These are phyloP conservation scores for Goniozus legneri DNA, from an alignment of 1,140 invertebrate genomes.

Conservation along the genomic window DNA sequence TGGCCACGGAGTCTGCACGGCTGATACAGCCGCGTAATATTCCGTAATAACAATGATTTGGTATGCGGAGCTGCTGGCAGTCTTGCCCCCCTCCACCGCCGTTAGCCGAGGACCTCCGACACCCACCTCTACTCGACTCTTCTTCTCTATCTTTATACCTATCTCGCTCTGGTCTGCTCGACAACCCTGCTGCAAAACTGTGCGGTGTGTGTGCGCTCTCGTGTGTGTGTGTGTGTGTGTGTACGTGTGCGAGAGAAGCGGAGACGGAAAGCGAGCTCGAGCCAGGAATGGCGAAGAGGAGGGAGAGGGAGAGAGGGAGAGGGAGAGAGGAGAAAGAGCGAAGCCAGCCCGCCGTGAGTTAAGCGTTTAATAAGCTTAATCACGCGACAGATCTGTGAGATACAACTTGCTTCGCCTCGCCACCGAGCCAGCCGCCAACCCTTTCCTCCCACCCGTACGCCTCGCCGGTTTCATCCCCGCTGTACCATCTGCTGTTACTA, in stretches of 20 bases:
- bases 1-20: conserved; percentile 45
- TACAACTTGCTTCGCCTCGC: conserved; percentile 51
- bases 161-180: conserved; percentile 19
- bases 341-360: conserved; percentile 41
- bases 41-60: conserved; percentile 55
- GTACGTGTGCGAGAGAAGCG: conserved; percentile 11
- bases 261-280: neutral
- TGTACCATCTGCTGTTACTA: conserved; percentile 55
- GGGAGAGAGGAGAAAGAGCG: conserved; percentile 13
- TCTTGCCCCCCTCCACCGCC: conserved; percentile 25
- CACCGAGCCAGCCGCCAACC: conserved; percentile 34
- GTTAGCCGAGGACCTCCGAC: conserved; percentile 3
- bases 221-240: conserved; percentile 24
- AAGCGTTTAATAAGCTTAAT: conserved; percentile 57
- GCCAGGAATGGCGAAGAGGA: conserved; percentile 8
- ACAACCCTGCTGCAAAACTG: conserved; percentile 33
- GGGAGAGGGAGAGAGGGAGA: conserved; percentile 1
- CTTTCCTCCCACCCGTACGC: conserved; percentile 12
- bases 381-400: conserved; percentile 55
- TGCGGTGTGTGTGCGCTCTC: conserved; percentile 21
- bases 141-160: conserved; percentile 2
- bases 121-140: conserved; percentile 7
- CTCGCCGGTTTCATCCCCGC: conserved; percentile 19
- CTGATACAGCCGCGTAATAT: conserved; percentile 53
- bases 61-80: conserved; percentile 40